A percentile compares a stretch with the other conserved stretches of the same genome.
Evolutionary conservation across 1,140 invertebrate species (phyloP).

Genomic region (Macrosteles quadrilineatus): DNA sequence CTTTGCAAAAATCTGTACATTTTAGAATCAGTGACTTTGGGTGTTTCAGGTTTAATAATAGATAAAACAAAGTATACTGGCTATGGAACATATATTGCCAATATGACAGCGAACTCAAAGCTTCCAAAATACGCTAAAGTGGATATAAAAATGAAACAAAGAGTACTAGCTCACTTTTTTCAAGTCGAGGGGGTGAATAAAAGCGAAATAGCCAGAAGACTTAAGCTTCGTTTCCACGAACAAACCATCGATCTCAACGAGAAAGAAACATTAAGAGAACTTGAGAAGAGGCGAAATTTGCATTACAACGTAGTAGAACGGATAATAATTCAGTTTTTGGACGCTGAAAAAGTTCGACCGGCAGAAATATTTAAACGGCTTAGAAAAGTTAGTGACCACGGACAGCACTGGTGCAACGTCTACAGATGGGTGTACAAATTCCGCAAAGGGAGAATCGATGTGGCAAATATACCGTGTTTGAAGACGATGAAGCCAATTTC

Average conservation of each 20-base stretch:
- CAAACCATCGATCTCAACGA: background rate
- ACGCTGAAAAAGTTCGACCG: background rate
- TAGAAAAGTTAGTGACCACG: background rate
- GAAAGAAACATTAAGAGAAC: background rate
- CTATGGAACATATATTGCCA: background rate
- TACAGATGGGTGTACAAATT: background rate
- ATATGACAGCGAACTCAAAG: background rate
- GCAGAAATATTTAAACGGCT: background rate
- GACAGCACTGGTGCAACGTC: slow-evolving; percentile 4
- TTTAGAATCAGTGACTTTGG: too few relatives aligned
- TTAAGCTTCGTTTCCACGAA: background rate
- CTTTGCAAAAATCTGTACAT: too few relatives aligned
- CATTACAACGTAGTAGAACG: slow-evolving; percentile 1
- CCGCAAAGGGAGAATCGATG: background rate
- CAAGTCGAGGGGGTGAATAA: background rate
- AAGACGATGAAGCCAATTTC: too few relatives aligned
- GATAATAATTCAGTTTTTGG: background rate
- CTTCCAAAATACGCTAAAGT: background rate
- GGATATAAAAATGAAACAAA: background rate
- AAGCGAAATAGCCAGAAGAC: background rate
- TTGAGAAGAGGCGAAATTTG: background rate
- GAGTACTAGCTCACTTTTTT: background rate
- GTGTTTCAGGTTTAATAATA: background rate
- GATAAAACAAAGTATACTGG: background rate
- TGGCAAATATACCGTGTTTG: background rate